phyloP scores from a whole-genome alignment of 2,797 vertebrate species.

The Sphenopsis melanotis region DNA sequence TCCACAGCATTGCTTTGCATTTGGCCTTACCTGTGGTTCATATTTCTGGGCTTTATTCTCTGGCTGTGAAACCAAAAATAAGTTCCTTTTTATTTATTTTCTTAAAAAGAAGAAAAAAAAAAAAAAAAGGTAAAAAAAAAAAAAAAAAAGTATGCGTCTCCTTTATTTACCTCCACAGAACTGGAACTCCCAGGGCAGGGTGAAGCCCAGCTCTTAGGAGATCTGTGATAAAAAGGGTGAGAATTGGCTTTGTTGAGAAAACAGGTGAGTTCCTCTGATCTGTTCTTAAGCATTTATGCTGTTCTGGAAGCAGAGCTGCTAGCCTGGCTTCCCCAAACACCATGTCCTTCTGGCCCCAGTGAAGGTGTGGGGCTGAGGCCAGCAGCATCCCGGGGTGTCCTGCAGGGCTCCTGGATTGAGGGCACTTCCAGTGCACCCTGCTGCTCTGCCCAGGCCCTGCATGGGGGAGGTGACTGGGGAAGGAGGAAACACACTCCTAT shows the following conservation, averaged over 20 bases:
- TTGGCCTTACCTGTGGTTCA: neutral
- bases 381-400: rapidly evolving
- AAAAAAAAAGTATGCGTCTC: no score
- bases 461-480: rapidly evolving
- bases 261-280: neutral
- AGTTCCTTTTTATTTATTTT: neutral
- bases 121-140: neutral
- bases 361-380: rapidly evolving
- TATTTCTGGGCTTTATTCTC: neutral
- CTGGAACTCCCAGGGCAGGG: neutral
- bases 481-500: neutral
- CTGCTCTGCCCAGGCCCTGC: neutral
- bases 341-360: neutral
- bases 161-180: neutral
- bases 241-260: neutral
- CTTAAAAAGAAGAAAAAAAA: neutral
- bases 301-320: neutral
- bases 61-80: neutral
- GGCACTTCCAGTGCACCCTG: neutral
- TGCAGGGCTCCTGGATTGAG: rapidly evolving
- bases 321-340: neutral
- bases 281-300: neutral
- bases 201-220: neutral
- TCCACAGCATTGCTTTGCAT: rapidly evolving
- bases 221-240: neutral